Evolutionary conservation across 2,797 vertebrate species (phyloP).

Genomic region (Paedocypris micromegethes): DNA sequence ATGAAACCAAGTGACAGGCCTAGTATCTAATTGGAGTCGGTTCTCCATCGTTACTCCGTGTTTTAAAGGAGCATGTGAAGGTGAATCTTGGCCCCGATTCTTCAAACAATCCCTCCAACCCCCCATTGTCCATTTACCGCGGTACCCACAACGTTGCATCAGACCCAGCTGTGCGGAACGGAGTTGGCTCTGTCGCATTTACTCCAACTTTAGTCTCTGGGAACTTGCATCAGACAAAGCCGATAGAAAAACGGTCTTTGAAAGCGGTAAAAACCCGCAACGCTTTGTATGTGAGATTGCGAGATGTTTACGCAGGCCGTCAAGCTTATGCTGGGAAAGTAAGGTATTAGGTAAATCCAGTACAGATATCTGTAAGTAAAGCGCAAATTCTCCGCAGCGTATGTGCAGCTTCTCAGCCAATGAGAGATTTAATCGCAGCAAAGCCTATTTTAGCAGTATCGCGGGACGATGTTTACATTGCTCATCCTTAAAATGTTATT

Average conservation of each 20-base stretch:
- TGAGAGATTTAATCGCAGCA: slow-evolving; percentile 69
- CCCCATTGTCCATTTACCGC: slow-evolving; percentile 35
- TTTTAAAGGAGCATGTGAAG: slow-evolving; percentile 33
- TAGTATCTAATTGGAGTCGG: slow-evolving; percentile 28
- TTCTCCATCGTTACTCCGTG: slow-evolving; percentile 12
- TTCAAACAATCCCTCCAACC: slow-evolving; percentile 26
- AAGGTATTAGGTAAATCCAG: slow-evolving; percentile 47
- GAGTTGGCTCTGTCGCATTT: slow-evolving; percentile 23
- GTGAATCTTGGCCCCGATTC: slow-evolving; percentile 26
- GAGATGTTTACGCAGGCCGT: slow-evolving; percentile 14
- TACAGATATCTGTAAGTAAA: slow-evolving; percentile 52
- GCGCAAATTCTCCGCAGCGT: slow-evolving; percentile 62
- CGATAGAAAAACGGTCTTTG: neutral
- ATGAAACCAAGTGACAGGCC: slow-evolving; percentile 40
- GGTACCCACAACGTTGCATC: slow-evolving; percentile 36
- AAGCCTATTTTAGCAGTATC: slow-evolving; percentile 67
- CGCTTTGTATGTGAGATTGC: neutral
- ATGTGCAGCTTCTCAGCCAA: slow-evolving; percentile 69
- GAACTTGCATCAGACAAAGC: slow-evolving; percentile 20
- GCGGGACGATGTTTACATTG: slow-evolving; percentile 59
- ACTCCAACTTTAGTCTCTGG: slow-evolving; percentile 10
- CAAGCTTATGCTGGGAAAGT: slow-evolving; percentile 29
- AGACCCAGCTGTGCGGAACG: slow-evolving; percentile 27
- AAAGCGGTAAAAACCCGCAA: too few species aligned
- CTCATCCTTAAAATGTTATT: slow-evolving; percentile 56